These are phyloP conservation scores for Molothrus aeneus DNA, from an alignment of 2,797 vertebrate genomes.

Conservation along the genomic window DNA sequence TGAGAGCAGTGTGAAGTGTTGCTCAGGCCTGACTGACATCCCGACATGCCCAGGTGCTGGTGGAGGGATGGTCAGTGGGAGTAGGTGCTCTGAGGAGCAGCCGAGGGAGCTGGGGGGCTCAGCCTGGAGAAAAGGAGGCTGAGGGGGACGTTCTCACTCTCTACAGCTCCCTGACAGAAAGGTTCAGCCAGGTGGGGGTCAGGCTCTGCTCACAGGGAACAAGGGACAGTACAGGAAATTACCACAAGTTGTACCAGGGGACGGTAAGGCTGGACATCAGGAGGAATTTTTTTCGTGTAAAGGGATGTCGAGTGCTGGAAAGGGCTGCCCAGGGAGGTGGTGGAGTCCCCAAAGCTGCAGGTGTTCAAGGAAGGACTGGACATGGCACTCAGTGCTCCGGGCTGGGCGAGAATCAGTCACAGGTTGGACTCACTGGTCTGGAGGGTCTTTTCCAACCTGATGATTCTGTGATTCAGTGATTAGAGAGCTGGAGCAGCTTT, in stretches of 20 bases:
- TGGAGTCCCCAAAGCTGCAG: not conserved
- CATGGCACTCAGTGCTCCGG: not conserved
- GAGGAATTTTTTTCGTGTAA: too few species aligned
- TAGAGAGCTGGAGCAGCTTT: not conserved
- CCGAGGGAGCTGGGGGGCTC: not conserved
- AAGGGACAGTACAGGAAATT: not conserved
- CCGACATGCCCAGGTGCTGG: accelerated
- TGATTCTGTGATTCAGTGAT: not conserved
- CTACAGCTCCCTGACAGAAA: not conserved
- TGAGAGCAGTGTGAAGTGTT: not conserved
- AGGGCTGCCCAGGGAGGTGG: too few species aligned
- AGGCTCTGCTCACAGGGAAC: not conserved
- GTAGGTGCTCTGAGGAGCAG: not conserved
- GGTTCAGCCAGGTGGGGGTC: too few species aligned
- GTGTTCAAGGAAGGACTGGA: not conserved
- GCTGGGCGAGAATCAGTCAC: not conserved
- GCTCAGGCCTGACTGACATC: not conserved
- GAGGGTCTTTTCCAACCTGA: not conserved
- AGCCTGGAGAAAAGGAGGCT: not conserved
- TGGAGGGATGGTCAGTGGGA: not conserved
- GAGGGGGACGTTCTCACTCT: accelerated
- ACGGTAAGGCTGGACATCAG: not conserved
- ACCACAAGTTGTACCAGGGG: not conserved
- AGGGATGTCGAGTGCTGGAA: not conserved
- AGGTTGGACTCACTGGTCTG: not conserved